Evolutionary conservation across 2,888 invertebrate genomes (phyloP).

Genomic region (Urechis unicinctus): DNA sequence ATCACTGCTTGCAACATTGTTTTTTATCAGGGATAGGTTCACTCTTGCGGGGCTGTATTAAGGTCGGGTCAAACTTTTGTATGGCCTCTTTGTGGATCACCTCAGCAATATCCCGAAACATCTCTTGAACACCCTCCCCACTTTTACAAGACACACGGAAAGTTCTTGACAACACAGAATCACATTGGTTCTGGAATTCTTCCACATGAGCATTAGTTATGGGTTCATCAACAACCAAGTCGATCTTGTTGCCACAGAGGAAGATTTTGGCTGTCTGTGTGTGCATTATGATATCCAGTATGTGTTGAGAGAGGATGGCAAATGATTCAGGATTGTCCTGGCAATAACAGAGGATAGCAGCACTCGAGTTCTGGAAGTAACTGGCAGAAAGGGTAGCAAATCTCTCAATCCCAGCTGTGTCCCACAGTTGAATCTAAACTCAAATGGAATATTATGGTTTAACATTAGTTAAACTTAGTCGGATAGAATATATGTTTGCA

Average conservation of each 20-base stretch:
- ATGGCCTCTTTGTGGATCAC: slow-evolving; percentile 30
- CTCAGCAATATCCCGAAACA: slow-evolving; percentile 80
- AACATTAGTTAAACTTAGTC: too few relatives aligned
- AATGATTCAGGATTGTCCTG: slow-evolving; percentile 86
- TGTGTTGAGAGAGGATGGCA: slow-evolving; percentile 83
- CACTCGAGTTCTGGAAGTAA: slow-evolving; percentile 93
- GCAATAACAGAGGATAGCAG: slow-evolving; percentile 85
- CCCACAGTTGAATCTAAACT: slow-evolving; percentile 82
- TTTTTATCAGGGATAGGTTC: too few relatives aligned
- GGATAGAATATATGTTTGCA: too few relatives aligned
- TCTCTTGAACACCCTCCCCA: slow-evolving; percentile 77
- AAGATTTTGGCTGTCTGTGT: slow-evolving; percentile 93
- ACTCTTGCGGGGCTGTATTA: neutral
- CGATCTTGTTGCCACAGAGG: slow-evolving; percentile 86
- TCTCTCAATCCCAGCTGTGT: slow-evolving; percentile 93
- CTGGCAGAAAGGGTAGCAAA: slow-evolving; percentile 91
- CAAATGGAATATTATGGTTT: neutral
- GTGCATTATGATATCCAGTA: slow-evolving; percentile 86
- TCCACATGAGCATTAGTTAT: neutral
- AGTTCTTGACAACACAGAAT: slow-evolving; percentile 78
- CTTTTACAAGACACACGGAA: slow-evolving; percentile 87
- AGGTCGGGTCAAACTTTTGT: slow-evolving; percentile 12
- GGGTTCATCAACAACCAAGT: slow-evolving; percentile 58
- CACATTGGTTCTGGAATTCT: slow-evolving; percentile 76
- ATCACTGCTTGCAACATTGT: too few relatives aligned